These are phyloP conservation scores for Cantharis flavilabris DNA, from an alignment of 2,888 invertebrate species.

Conservation along the genomic window DNA sequence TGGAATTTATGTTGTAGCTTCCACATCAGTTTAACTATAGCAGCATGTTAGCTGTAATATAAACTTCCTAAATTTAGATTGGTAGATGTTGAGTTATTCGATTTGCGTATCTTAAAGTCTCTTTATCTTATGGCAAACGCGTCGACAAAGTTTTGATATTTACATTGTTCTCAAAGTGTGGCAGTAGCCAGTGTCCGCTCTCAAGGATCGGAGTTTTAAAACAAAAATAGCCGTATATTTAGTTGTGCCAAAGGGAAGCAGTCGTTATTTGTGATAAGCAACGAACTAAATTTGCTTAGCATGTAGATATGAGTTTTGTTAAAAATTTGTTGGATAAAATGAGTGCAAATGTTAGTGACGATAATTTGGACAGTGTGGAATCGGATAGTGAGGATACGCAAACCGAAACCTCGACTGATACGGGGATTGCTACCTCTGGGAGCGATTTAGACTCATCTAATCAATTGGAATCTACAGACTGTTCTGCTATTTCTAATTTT, in stretches of 20 bases:
- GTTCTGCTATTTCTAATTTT: conserved; percentile 54
- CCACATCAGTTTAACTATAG: not conserved
- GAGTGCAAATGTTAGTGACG: conserved; percentile 41
- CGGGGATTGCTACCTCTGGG: conserved; percentile 48
- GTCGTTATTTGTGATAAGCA: conserved; percentile 8
- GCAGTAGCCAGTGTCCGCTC: conserved; percentile 25
- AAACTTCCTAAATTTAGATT: conserved; percentile 17
- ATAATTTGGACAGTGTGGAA: conserved; percentile 43
- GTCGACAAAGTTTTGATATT: conserved; percentile 15
- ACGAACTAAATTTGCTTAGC: conserved; percentile 10
- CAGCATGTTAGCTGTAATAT: not conserved
- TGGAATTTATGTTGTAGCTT: not conserved
- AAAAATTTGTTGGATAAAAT: conserved; percentile 51
- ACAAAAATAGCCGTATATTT: conserved; percentile 31
- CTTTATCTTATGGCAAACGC: conserved; percentile 11
- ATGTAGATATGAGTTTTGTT: conserved; percentile 50
- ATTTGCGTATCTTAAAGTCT: conserved; percentile 24
- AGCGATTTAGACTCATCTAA: conserved; percentile 47
- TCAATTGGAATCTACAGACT: conserved; percentile 47
- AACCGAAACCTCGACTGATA: conserved; percentile 50
- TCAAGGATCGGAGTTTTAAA: conserved; percentile 23
- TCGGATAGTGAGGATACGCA: conserved; percentile 32
- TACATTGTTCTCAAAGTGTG: conserved; percentile 23
- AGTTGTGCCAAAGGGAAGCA: conserved; percentile 22
- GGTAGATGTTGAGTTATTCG: conserved; percentile 18